Evolutionary conservation across 1,140 invertebrate genomes (phyloP).

Genomic region (Euura lappo): DNA sequence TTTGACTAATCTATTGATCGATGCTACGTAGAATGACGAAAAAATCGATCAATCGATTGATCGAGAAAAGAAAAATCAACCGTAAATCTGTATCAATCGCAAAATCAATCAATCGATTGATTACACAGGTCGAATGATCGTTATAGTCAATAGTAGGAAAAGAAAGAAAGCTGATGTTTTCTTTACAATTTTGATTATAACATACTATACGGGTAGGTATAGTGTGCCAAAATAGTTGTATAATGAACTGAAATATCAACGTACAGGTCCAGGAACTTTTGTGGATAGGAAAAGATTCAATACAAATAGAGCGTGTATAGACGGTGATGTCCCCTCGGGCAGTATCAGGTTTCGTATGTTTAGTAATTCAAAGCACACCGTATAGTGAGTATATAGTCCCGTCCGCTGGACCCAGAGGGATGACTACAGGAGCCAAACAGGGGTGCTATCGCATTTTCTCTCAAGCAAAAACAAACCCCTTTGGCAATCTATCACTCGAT

Average conservation of each 20-base stretch:
- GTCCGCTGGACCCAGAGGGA: slow-evolving; percentile 23
- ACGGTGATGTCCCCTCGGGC: slow-evolving; percentile 1
- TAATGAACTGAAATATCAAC: not conserved
- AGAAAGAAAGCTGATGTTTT: too few species aligned
- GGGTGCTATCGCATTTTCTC: slow-evolving; percentile 29
- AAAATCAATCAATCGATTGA: too few species aligned
- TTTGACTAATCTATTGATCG: too few species aligned
- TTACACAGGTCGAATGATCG: too few species aligned
- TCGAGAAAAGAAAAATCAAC: too few species aligned
- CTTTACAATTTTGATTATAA: too few species aligned
- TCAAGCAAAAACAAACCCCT: slow-evolving; percentile 39
- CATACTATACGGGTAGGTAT: too few species aligned
- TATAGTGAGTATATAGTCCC: not conserved
- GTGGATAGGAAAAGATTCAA: not conserved
- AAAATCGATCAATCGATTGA: too few species aligned
- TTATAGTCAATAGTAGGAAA: too few species aligned
- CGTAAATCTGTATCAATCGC: too few species aligned
- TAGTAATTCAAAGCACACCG: slow-evolving; percentile 41
- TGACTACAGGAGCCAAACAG: not conserved
- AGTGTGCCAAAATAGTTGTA: too few species aligned
- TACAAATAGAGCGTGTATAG: not conserved
- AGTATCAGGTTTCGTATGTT: slow-evolving; percentile 28
- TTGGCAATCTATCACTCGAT: slow-evolving; percentile 29
- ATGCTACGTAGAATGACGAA: too few species aligned
- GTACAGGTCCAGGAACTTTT: not conserved